Evolutionary conservation across 2,888 invertebrate genomes (phyloP).

Genomic region (Diaprepes abbreviatus): DNA sequence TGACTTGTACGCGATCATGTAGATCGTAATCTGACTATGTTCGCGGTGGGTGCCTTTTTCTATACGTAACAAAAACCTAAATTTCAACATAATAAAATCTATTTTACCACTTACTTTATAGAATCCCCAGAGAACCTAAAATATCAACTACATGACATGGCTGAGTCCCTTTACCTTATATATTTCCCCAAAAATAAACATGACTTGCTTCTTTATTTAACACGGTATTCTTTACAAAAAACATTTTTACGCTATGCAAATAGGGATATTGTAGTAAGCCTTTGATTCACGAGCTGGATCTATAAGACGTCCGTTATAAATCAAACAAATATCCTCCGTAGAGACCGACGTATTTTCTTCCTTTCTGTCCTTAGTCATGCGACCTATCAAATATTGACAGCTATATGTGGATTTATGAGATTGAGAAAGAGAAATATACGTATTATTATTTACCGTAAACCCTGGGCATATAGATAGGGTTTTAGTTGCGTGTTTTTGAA

Average conservation of each 20-base stretch:
- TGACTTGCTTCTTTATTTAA: not conserved
- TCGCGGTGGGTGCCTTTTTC: too few relatives aligned
- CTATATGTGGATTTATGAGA: slow-evolving; percentile 47
- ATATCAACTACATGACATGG: too few relatives aligned
- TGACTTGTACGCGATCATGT: too few relatives aligned
- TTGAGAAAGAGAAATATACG: slow-evolving; percentile 42
- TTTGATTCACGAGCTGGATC: slow-evolving; percentile 49
- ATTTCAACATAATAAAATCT: too few relatives aligned
- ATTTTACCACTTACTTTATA: too few relatives aligned
- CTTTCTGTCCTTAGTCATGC: slow-evolving; percentile 45
- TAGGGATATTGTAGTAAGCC: slow-evolving; percentile 44
- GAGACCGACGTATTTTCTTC: slow-evolving; percentile 46
- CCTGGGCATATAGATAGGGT: slow-evolving; percentile 11
- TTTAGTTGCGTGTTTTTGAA: not conserved
- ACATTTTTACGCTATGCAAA: slow-evolving; percentile 41
- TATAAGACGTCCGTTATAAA: slow-evolving; percentile 45
- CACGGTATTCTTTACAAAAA: not conserved
- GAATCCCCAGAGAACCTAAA: too few relatives aligned
- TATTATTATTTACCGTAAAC: slow-evolving; percentile 32
- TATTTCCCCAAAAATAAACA: not conserved
- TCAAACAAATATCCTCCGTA: slow-evolving; percentile 48
- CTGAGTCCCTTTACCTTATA: too few relatives aligned
- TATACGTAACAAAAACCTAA: too few relatives aligned
- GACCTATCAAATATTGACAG: slow-evolving; percentile 50
- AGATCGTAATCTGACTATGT: too few relatives aligned